A percentile compares a stretch with the other conserved stretches of the same genome.
Conservation (phyloP, 2,888 invertebrate genomes). For the Mylabris sibirica region DNA sequence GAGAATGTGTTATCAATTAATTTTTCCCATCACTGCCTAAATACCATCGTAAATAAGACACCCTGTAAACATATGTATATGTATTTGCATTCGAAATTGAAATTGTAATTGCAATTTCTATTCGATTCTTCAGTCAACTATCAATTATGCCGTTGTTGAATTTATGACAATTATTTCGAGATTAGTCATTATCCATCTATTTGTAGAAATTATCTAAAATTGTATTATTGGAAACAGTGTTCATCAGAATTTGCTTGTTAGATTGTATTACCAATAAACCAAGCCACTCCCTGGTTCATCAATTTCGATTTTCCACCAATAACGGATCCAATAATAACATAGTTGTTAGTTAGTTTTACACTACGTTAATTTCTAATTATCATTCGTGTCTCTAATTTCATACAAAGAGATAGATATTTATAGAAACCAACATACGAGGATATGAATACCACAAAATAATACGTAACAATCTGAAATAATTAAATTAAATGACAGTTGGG, state of each 20-base stretch:
- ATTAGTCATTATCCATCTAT: slow-evolving; percentile 4
- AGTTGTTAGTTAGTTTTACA: slow-evolving; percentile 11
- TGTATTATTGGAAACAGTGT: not conserved
- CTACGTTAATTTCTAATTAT: slow-evolving; percentile 1
- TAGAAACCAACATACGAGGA: not conserved
- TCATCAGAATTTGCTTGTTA: not conserved
- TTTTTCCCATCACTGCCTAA: too few relatives aligned
- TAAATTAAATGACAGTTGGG: not conserved
- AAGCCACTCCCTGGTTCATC: not conserved
- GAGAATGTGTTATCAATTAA: too few relatives aligned
- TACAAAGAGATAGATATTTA: not conserved
- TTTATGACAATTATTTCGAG: not conserved
- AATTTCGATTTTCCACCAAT: slow-evolving; percentile 7
- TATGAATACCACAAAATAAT: too few relatives aligned
- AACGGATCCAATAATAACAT: not conserved
- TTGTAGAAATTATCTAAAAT: not conserved
- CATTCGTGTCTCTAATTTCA: not conserved
- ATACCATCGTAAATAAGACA: too few relatives aligned
- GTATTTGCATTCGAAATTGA: too few relatives aligned
- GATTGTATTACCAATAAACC: not conserved
- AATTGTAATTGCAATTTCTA: not conserved
- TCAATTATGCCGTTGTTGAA: not conserved
- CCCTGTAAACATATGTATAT: too few relatives aligned
- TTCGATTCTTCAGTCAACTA: not conserved
- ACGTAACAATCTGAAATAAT: too few relatives aligned